These are phyloP conservation scores for Apis cerana DNA, from an alignment of 1,140 invertebrate genomes.

Conservation along the genomic window DNA sequence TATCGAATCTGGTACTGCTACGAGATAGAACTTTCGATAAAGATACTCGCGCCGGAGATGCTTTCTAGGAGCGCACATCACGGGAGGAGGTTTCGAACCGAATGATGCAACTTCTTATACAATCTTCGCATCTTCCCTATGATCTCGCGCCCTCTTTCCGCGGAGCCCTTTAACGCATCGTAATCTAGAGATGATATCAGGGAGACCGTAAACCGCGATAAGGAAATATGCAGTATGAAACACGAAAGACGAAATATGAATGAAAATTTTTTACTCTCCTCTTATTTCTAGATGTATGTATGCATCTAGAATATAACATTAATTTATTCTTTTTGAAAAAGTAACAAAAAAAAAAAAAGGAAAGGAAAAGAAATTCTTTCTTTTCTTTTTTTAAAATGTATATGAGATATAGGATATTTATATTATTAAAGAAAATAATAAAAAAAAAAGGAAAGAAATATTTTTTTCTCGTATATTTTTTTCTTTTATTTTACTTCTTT, in stretches of 20 bases:
- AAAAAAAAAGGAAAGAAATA: too few species aligned
- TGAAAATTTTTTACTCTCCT: not conserved
- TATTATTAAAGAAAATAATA: too few species aligned
- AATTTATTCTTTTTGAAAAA: not conserved
- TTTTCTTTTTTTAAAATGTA: too few species aligned
- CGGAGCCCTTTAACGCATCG: slow-evolving; percentile 43
- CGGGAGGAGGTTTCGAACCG: slow-evolving; percentile 47
- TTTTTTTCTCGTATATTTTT: too few species aligned
- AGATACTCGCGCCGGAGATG: slow-evolving; percentile 50
- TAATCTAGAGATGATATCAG: slow-evolving; percentile 38
- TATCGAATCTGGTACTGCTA: slow-evolving; percentile 34
- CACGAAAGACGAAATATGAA: not conserved
- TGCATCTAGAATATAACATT: too few species aligned
- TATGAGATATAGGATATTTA: too few species aligned
- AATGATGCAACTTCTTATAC: slow-evolving; percentile 56
- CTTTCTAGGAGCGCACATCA: slow-evolving; percentile 51
- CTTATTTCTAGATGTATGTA: not conserved
- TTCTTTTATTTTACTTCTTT: too few species aligned
- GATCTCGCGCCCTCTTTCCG: slow-evolving; percentile 53
- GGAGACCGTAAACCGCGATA: slow-evolving; percentile 27
- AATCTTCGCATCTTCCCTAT: slow-evolving; percentile 50
- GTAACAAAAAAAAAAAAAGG: not conserved
- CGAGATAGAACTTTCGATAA: slow-evolving; percentile 44
- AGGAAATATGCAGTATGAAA: slow-evolving; percentile 21
- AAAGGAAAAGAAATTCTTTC: not conserved